These are phyloP conservation scores for Enteromius unitaeniatus DNA, from an alignment of 2,797 vertebrate species.

Conservation along the genomic window DNA sequence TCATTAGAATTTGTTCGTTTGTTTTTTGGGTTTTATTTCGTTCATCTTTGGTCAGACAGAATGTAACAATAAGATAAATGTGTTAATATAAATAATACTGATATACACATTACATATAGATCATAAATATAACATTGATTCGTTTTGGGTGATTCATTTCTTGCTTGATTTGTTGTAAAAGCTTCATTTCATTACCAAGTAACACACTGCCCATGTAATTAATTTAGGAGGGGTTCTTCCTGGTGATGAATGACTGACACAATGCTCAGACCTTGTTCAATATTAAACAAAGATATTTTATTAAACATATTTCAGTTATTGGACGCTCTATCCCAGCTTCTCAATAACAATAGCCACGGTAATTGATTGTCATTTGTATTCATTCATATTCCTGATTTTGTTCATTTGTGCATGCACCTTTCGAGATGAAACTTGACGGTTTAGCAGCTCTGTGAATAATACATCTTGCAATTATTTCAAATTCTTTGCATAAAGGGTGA, in stretches of 20 bases:
- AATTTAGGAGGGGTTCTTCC: neutral
- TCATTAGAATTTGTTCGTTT: neutral
- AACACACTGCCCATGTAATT: neutral
- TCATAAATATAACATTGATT: too few relatives aligned
- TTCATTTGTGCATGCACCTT: conserved; percentile 5
- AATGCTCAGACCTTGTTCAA: neutral
- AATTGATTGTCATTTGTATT: neutral
- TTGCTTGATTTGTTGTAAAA: neutral
- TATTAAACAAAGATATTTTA: neutral
- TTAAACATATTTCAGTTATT: neutral
- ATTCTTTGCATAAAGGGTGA: neutral
- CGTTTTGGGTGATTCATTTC: neutral
- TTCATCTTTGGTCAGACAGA: neutral
- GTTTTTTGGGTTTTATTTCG: too few relatives aligned
- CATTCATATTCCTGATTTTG: neutral
- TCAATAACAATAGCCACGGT: neutral
- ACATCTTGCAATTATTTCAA: neutral
- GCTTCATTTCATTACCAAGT: neutral
- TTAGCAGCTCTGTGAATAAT: conserved; percentile 27
- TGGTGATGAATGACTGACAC: neutral
- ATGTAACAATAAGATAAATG: neutral
- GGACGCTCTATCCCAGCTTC: neutral
- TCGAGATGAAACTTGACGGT: neutral
- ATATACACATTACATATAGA: too few relatives aligned
- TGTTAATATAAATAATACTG: too few relatives aligned